Evolutionary conservation across 1,140 invertebrate species (phyloP).

Genomic region (Antheraea mylitta): DNA sequence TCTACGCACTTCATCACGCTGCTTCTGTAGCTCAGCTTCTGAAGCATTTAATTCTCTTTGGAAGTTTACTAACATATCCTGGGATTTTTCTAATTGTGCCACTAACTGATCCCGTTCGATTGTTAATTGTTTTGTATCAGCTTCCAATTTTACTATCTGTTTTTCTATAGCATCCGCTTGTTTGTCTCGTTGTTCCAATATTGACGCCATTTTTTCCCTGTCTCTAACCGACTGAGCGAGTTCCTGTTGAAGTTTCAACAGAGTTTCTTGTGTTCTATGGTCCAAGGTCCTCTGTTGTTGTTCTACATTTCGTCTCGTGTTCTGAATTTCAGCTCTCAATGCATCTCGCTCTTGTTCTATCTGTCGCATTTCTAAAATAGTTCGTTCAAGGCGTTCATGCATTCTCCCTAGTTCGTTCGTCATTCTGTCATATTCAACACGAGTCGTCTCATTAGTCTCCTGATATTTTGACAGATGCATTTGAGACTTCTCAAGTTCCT

Average conservation of each 20-base stretch:
- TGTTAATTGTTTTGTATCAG: slow-evolving; percentile 90
- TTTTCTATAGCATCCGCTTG: slow-evolving; percentile 91
- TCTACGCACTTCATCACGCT: slow-evolving; percentile 88
- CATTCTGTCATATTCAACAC: slow-evolving; percentile 91
- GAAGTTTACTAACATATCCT: slow-evolving; percentile 95
- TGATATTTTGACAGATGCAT: slow-evolving; percentile 89
- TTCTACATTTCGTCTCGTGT: slow-evolving; percentile 82
- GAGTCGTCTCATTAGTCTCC: slow-evolving; percentile 87
- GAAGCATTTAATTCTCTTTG: slow-evolving; percentile 92
- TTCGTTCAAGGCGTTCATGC: slow-evolving; percentile 86
- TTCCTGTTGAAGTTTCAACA: slow-evolving; percentile 84
- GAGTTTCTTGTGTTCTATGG: slow-evolving; percentile 82
- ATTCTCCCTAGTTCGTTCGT: slow-evolving; percentile 88
- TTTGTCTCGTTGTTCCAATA: slow-evolving; percentile 86
- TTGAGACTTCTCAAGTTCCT: slow-evolving; percentile 92
- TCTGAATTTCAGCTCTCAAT: slow-evolving; percentile 83
- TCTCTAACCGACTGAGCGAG: slow-evolving; percentile 84
- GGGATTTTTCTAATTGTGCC: slow-evolving; percentile 93
- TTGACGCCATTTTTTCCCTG: slow-evolving; percentile 85
- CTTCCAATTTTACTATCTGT: slow-evolving; percentile 89
- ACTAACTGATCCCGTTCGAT: slow-evolving; percentile 93
- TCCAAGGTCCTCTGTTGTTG: slow-evolving; percentile 82
- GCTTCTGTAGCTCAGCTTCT: slow-evolving; percentile 89
- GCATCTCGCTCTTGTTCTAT: slow-evolving; percentile 86
- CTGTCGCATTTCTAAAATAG: slow-evolving; percentile 82